Base-by-base conservation (phyloP, 2,888 invertebrate genomes). In the Lithophane leautieri region DNA sequence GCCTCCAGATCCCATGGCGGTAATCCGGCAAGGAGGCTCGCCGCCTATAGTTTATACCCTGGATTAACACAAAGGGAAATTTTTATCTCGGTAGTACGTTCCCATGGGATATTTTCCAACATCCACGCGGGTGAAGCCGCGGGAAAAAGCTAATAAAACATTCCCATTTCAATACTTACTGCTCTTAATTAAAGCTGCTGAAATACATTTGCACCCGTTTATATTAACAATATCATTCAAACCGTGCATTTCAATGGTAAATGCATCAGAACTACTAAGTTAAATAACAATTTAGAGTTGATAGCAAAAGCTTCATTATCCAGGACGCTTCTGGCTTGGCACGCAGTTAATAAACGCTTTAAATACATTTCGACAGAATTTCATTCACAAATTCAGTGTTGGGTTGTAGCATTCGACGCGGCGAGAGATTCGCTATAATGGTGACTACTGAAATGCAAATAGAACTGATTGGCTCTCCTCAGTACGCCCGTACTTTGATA, bases 361-460 rank as follows among this genome's bases (percentile, higher is more conserved):
- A 89, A 89, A 91, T 88, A 91, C 89, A 92, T 93, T 92, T 88
- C 86, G 82, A 87, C 86, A 86, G 86, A 91, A 91, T 90, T 92
- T 90, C 86, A 91, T 90, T 90, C 87, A 90, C 87, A 86, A 88
- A 89, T 90, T 86, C 79, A 77, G 81, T 85, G 83, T 82, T 76
- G 76, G 79, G 76, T 72, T 83, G 79, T 84, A 81, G 82, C 81
- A 81, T 86, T 84, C 84, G 78, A 83, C 73, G 72, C 68, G 74
- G 86, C 83, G 84, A 81, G 86, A 90, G 90, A 90, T 89, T 90
- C 89, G 81, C 90, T 87, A 88, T 92, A 92, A 92, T 92, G 89
- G 90, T 81, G 89, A 92, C 91, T 90, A 90, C 92, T 91, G 91
- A 91, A 93, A 93, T 93, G 91, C 90, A 94, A 94, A 94, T 93